A percentile compares a stretch with the other conserved stretches of the same genome.
Conservation (phyloP, 2,113 vertebrate genomes). For the Tenebrosternarchus preto region DNA sequence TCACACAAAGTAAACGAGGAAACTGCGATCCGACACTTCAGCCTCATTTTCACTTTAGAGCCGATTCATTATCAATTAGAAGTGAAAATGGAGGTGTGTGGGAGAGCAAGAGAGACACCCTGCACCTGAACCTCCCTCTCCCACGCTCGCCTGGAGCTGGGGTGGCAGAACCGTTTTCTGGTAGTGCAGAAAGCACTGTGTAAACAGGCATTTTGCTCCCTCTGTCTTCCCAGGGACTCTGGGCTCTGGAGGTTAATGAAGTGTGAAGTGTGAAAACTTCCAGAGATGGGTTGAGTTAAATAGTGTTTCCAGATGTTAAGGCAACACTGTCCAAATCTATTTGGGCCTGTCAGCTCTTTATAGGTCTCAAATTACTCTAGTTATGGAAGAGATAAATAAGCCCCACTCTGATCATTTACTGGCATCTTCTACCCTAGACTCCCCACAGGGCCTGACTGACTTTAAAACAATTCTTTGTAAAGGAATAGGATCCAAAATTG, state of each 20-base stretch:
- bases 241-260: slow-evolving; percentile 90
- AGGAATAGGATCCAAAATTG: slow-evolving; percentile 26
- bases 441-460: slow-evolving; percentile 22
- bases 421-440: slow-evolving; percentile 19
- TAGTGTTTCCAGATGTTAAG: slow-evolving; percentile 90
- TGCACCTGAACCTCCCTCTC: slow-evolving; percentile 52
- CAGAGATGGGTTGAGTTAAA: slow-evolving; percentile 84
- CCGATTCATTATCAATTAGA: slow-evolving; percentile 59
- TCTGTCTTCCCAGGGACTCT: slow-evolving; percentile 84
- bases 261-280: slow-evolving; percentile 99
- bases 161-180: slow-evolving; percentile 67
- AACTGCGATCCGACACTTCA: slow-evolving; percentile 37
- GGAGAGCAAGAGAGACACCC: slow-evolving; percentile 44
- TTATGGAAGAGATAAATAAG: slow-evolving; percentile 54
- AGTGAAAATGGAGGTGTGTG: slow-evolving; percentile 56
- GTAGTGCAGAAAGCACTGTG: slow-evolving; percentile 71
- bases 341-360: slow-evolving; percentile 71
- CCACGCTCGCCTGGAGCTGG: slow-evolving; percentile 49
- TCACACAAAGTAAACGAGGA: background rate
- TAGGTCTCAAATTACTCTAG: slow-evolving; percentile 69
- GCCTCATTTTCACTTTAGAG: slow-evolving; percentile 51
- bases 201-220: slow-evolving; percentile 68
- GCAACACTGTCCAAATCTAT: slow-evolving; percentile 76
- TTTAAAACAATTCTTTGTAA: slow-evolving; percentile 26
- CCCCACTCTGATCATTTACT: slow-evolving; percentile 44